phyloP scores from a whole-genome alignment of 2,113 vertebrate genomes.

The Hystrix brachyura region DNA sequence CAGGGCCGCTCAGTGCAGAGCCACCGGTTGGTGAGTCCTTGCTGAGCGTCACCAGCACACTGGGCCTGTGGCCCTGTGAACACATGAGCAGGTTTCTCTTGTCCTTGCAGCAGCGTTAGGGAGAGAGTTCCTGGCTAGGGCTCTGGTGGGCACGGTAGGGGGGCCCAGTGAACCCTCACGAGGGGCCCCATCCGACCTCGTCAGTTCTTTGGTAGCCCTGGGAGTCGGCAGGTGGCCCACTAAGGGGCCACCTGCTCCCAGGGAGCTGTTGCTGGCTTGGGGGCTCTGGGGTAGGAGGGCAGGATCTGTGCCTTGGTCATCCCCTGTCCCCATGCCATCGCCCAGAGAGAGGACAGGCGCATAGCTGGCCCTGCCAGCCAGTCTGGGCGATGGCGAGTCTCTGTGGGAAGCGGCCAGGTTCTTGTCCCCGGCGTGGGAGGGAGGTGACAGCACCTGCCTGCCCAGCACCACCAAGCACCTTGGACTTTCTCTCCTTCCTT shows the following conservation, averaged over 20 bases:
- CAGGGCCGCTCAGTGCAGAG: background rate
- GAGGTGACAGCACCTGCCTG: slow-evolving; percentile 65
- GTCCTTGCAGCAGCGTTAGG: no score
- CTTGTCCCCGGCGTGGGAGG: slow-evolving; percentile 66
- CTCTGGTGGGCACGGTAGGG: background rate
- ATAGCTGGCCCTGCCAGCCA: background rate
- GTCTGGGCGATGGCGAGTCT: background rate
- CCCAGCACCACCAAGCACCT: slow-evolving; percentile 58
- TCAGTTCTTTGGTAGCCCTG: background rate
- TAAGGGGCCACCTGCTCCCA: background rate
- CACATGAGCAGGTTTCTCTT: no score
- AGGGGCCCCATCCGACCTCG: background rate
- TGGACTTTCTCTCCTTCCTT: slow-evolving; percentile 78
- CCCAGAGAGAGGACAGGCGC: background rate
- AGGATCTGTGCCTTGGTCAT: background rate
- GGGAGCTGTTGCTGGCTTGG: background rate
- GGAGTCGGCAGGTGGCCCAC: background rate
- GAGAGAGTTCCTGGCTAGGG: background rate
- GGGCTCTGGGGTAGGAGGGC: background rate
- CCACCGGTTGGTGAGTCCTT: background rate
- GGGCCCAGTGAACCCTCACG: background rate
- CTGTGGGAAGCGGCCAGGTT: slow-evolving; percentile 19
- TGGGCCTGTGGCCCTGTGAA: background rate
- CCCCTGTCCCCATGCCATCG: background rate
- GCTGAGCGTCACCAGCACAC: background rate